Evolutionary conservation across 2,888 invertebrate genomes (phyloP), one percentile per base, ranked within the genome.

Genomic region (Macroteleia sp.): DNA sequence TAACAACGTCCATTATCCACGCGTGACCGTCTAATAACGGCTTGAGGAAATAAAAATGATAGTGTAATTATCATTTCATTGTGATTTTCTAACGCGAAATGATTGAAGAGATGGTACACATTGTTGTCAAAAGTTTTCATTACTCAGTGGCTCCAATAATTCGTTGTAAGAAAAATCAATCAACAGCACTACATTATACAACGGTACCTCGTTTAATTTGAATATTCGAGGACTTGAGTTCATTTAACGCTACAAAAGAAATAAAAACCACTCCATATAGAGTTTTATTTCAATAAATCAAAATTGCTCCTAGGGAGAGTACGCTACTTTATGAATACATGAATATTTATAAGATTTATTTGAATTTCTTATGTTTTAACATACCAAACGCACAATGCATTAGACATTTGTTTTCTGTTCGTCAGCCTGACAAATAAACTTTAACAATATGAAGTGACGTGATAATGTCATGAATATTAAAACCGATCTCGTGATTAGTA

Each of bases 261-360:
- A 57, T 64, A 52, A 64, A 76, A 64, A 56, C 56, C 59, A 62
- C 48, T 76, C 41, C 36, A 28, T 25, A 64, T 76, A 57, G 59
- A 66, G 62, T 56, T 70, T 66, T 57, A 57, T 76, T 76, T 76
- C 76, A 70, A 76, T 76, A 69, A 69, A 69, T 76, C 76, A 69
- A 66, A 76, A 70, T 76, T 70, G 70, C 64, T 76, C 62, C 32
- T 30, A 12, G 41, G 22, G 39, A 54, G 42, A 69, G 62, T 59
- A 32, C 30, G 52, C 70, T 42, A 64, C 69, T 56, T 48, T 56
- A 67, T 66, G 56, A 69, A 69, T 57, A 46, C 22, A 62, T 75
- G 75, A 75, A 75, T 75, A 75, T 75, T 67, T 62, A 75, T 75
- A 34, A 42, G 41, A 36, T 75, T 62, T 75, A 75, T 75, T 69